Percentiles rank a stretch among this genome's conserved stretches.
Evolutionary conservation across 1,140 invertebrate species (phyloP).

Genomic region (Steinernema khuongi): DNA sequence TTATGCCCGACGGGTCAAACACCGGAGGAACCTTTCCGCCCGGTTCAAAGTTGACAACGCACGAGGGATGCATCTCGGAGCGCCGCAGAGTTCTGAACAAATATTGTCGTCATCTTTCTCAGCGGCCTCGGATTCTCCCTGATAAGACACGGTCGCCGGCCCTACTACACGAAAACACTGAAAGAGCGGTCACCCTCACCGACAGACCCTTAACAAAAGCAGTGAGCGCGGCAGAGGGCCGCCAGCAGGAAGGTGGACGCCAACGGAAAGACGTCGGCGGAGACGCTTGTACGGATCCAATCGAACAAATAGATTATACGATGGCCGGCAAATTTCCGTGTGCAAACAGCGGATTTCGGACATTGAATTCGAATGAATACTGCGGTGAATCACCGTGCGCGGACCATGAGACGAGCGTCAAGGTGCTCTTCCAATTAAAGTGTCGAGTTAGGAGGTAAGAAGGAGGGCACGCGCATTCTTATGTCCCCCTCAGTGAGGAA

Average conservation of each 20-base stretch:
- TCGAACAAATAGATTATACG: conserved; percentile 7
- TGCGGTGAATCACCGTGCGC: neutral
- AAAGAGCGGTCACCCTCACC: neutral
- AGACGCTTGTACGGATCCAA: conserved; percentile 2
- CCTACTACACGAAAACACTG: neutral
- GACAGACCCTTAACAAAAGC: neutral
- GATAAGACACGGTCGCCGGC: neutral
- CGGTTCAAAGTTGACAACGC: no score
- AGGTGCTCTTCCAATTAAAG: neutral
- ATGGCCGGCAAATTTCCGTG: neutral
- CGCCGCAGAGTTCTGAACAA: no score
- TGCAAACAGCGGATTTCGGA: conserved; percentile 11
- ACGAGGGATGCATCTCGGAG: no score
- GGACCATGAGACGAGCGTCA: neutral
- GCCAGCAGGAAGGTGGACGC: neutral
- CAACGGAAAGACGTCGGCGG: neutral
- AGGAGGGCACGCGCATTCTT: neutral
- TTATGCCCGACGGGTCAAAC: no score
- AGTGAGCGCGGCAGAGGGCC: neutral
- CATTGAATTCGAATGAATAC: conserved; percentile 9
- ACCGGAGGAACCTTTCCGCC: no score
- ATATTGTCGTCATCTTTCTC: neutral
- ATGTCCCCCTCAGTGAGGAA: neutral
- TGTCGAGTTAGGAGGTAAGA: neutral
- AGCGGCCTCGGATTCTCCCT: neutral